Percentiles rank a stretch among this genome's conserved stretches.
These are phyloP conservation scores for Pseudomyrmex sp. DNA, from an alignment of 1,140 invertebrate genomes.

Conservation along the genomic window DNA sequence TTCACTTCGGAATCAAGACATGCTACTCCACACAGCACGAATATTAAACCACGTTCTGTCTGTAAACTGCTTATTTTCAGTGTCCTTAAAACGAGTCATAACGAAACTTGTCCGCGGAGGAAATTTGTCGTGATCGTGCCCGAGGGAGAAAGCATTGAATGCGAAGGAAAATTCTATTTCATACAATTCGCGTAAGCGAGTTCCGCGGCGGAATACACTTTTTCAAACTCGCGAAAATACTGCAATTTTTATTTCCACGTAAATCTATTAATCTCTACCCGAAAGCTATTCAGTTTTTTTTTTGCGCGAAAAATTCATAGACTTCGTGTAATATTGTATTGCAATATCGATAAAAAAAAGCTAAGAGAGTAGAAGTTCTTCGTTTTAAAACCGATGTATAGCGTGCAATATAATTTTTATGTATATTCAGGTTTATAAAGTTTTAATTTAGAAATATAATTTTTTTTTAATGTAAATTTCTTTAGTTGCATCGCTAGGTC, in stretches of 20 bases:
- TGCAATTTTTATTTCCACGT: background rate
- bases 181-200: background rate
- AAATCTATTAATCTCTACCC: background rate
- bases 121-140: slow-evolving; percentile 16
- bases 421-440: too few species aligned
- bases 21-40: background rate
- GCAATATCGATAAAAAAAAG: background rate
- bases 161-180: background rate
- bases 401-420: too few species aligned
- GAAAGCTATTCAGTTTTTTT: background rate
- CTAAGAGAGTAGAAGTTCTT: too few species aligned
- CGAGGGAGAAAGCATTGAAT: background rate
- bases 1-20: background rate
- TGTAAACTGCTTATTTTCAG: slow-evolving; percentile 26
- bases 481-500: too few species aligned
- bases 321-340: background rate
- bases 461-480: too few species aligned
- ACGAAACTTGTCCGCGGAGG: background rate
- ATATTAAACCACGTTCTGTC: slow-evolving; percentile 19
- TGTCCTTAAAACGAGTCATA: slow-evolving; percentile 21
- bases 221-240: background rate
- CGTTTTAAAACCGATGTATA: too few species aligned
- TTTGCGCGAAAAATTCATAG: background rate
- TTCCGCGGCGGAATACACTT: background rate
- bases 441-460: too few species aligned